Base-by-base conservation (phyloP, 1,140 invertebrate species). In the Cylas formicarius region DNA sequence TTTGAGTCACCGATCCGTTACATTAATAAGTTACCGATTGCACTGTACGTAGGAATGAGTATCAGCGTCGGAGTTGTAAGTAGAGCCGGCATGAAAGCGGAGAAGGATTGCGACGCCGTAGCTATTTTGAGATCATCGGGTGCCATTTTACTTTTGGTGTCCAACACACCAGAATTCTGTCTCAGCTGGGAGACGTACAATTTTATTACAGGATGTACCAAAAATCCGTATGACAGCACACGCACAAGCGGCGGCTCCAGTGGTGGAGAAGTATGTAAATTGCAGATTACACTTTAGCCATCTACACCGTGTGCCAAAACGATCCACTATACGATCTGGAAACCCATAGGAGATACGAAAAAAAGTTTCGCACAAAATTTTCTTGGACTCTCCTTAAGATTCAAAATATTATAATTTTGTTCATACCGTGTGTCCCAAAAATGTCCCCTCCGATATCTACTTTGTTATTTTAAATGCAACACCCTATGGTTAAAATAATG, bases 101-200 rank as follows among this genome's bases (percentile, higher is more conserved):
- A 68, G 0, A 48, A 61, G 5, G 83, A 90, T 64, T 76, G 81
- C 2, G 67, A 67, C 3, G 72, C 71, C 0, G 79, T 90, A 0
- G 53, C 60, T 7, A 56, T 70, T 1, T 56, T 90, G 24, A 71
- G 67, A 50, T 57, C 69, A 9, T 77, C 84, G 16, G 86, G 90
- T 7, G 82, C 75, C n/a, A 90, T 94, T 37, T 76, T 82, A 0
- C 59, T 90, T 1, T 72, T 81, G 24, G 76, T 88, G 0, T 90
- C 87, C 2, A 90, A 87, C 61, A 82, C 81, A 1, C 85, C 88
- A 1, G 89, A 94, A 67, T 68, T 86, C 10, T 84, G 81, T 54
- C 60, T 81, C 18, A 78, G 76, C 47, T 78, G 75, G 66, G 82
- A 88, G 58, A 77, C 75, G 0, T 66, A 65, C 5, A 90, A 89